Conservation (phyloP, 2,888 invertebrate species). For the Cheilosia urbana region DNA sequence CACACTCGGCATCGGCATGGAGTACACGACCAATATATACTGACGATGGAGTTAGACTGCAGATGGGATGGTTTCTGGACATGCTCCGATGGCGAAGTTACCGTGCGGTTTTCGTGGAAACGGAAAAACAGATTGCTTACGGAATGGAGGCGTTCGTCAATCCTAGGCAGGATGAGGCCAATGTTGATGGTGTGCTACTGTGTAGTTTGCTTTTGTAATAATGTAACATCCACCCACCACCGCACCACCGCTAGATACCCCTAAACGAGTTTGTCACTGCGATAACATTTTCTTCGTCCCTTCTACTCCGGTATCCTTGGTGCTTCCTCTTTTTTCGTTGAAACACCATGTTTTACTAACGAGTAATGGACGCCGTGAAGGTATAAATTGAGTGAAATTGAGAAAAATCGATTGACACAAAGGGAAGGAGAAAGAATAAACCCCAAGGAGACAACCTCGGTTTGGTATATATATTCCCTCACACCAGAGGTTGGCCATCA, state of each 20-base stretch:
- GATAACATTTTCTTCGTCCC: slow-evolving; percentile 39
- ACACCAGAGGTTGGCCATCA: slow-evolving; percentile 45
- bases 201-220: slow-evolving; percentile 65
- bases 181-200: slow-evolving; percentile 26
- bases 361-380: slow-evolving; percentile 45
- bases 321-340: slow-evolving; percentile 5
- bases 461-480: not conserved
- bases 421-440: slow-evolving; percentile 13
- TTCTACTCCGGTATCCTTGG: slow-evolving; percentile 1
- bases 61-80: slow-evolving; percentile 59
- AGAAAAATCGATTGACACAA: slow-evolving; percentile 73
- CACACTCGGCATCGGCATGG: slow-evolving; percentile 42
- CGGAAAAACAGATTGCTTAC: slow-evolving; percentile 68
- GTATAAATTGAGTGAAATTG: slow-evolving; percentile 65
- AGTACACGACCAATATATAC: slow-evolving; percentile 4
- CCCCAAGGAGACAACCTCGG: slow-evolving; percentile 21
- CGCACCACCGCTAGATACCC: not conserved
- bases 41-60: slow-evolving; percentile 12
- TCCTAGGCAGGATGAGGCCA: slow-evolving; percentile 17
- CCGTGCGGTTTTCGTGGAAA: slow-evolving; percentile 61
- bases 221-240: slow-evolving; percentile 45
- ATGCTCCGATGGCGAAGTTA: slow-evolving; percentile 67
- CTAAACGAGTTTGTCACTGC: slow-evolving; percentile 54
- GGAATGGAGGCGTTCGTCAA: slow-evolving; percentile 22
- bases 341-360: slow-evolving; percentile 54